A percentile compares a stretch with the other conserved stretches of the same genome.
Conservation (phyloP, 1,140 invertebrate species). For the Trichonephila clavipes region DNA sequence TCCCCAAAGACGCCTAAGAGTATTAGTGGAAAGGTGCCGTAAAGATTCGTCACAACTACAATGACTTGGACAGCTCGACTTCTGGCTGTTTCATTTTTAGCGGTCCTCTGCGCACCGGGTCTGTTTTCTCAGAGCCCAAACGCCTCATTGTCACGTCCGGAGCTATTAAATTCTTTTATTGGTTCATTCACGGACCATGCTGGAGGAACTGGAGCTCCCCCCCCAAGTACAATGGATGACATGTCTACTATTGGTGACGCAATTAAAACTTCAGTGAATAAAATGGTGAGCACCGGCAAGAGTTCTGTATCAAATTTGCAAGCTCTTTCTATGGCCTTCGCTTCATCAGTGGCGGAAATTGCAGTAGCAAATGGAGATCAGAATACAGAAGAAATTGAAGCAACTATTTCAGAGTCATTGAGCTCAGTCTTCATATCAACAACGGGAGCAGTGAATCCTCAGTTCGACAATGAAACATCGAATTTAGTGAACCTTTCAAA, state of each 20-base stretch:
- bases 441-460: background rate
- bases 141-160: too few species aligned
- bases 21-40: too few species aligned
- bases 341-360: slow-evolving; percentile 34
- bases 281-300: background rate
- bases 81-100: too few species aligned
- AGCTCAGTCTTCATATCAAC: background rate
- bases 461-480: slow-evolving; percentile 28
- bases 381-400: background rate
- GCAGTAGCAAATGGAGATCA: background rate
- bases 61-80: too few species aligned
- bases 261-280: background rate
- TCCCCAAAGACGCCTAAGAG: too few species aligned
- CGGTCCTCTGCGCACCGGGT: too few species aligned
- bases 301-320: background rate
- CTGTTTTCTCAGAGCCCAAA: too few species aligned
- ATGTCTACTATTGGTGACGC: background rate
- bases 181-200: too few species aligned
- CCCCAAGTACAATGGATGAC: background rate
- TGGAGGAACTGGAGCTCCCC: background rate
- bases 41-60: too few species aligned
- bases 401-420: background rate
- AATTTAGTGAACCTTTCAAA: background rate
- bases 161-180: too few species aligned
- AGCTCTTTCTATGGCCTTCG: slow-evolving; percentile 49